A percentile compares a stretch with the other conserved stretches of the same genome.
phyloP scores from a whole-genome alignment of 2,113 vertebrate genomes.

The Rousettus leschenaultii region DNA sequence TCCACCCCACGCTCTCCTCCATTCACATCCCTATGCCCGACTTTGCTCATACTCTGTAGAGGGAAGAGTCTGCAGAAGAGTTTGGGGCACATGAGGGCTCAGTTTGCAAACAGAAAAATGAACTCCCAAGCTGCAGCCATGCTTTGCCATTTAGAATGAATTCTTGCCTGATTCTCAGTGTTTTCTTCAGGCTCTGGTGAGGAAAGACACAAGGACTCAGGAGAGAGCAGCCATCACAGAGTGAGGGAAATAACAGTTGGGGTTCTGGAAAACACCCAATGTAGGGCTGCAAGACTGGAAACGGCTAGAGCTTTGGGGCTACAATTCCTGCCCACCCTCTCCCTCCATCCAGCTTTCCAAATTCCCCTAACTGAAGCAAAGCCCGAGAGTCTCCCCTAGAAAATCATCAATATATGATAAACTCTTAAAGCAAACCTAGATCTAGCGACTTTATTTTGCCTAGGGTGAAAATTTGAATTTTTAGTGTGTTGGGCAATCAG shows the following conservation, averaged over 20 bases:
- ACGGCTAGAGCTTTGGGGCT: background rate
- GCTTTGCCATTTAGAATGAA: background rate
- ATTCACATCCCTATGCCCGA: background rate
- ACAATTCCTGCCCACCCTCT: background rate
- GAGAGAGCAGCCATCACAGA: background rate
- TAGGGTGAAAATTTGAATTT: background rate
- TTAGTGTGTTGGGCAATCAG: background rate
- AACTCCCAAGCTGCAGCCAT: background rate
- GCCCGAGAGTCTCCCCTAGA: background rate
- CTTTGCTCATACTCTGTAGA: background rate
- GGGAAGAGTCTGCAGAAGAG: background rate
- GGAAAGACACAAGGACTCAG: background rate
- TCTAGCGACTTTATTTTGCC: slow-evolving; percentile 12
- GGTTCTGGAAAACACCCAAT: background rate
- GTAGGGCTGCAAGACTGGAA: background rate
- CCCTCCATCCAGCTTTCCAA: background rate
- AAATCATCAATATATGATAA: slow-evolving; percentile 9
- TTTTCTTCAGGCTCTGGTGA: background rate
- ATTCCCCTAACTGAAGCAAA: background rate
- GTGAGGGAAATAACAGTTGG: background rate
- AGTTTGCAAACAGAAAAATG: background rate
- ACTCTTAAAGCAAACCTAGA: background rate
- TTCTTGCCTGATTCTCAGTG: background rate
- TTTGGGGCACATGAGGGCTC: background rate
- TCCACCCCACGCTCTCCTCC: background rate